Evolutionary conservation across 2,797 vertebrate genomes (phyloP), one percentile per base, ranked within the genome.

Genomic region (Anguilla marmorata): DNA sequence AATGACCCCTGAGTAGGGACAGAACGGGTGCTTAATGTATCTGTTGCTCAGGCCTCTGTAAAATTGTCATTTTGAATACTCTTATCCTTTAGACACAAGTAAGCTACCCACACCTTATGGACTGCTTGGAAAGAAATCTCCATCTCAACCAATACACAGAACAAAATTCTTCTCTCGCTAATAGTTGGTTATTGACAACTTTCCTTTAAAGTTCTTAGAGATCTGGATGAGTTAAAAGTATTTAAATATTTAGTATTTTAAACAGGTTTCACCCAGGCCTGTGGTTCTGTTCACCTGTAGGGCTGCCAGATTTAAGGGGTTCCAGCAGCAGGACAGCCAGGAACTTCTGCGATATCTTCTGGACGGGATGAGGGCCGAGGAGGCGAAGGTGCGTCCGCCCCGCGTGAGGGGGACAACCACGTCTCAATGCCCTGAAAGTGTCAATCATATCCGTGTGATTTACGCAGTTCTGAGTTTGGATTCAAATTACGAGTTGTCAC

Each of bases 281-380:
- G 30, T 80, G 0, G 8, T 50, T 88, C 7, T 86, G n/a, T n/a
- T 12, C 52, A 30, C 37, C 12, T 33, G 45, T 91, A 99, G 99
- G 94, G 97, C 98, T 88, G 93, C 96, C 89, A 95, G 98, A 83
- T 99, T 99, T 93, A 98, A 97, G 96, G 98, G 99, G 50, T 99
- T 97, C 89, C 98, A 99, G 92, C 98, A 99, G 93, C 99, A 99
- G 89, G 99, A 99, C 91, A 99, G 99, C 92, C 99, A 99, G 92
- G 99, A 99, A 92, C 95, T 99, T 48, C 96, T 99, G 90, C 97
- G 97, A 52, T 99, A 99, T 90, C 96, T 99, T 52, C 94, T 99
- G 88, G 98, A 99, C 89, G 99, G 98, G 88, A 98, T 99, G 97
- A 96, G 97, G 92, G 95, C 97, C 1, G 99, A 99, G 91, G 99